Percentiles rank a stretch among this genome's conserved stretches.
Evolutionary conservation across 2,888 invertebrate species (phyloP).

Genomic region (Bombylius discolor): DNA sequence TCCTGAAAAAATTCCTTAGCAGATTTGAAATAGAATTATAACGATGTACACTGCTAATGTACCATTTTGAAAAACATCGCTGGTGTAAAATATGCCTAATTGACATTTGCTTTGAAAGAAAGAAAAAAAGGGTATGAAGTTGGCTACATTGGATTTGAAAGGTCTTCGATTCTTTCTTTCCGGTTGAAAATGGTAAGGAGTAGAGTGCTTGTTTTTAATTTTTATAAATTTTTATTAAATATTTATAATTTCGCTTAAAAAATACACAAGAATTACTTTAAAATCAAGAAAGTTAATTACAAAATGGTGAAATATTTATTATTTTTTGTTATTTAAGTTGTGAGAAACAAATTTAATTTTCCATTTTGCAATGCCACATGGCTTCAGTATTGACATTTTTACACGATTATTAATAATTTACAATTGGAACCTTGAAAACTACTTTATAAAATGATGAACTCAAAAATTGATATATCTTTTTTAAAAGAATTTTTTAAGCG

Average conservation of each 20-base stretch:
- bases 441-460: too few relatives aligned
- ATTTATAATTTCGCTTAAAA: not conserved
- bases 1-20: too few relatives aligned
- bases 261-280: not conserved
- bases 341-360: not conserved
- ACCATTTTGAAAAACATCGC: too few relatives aligned
- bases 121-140: too few relatives aligned
- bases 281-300: not conserved
- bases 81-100: too few relatives aligned
- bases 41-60: too few relatives aligned
- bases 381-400: not conserved
- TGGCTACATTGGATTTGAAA: too few relatives aligned
- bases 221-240: constrained; percentile 8
- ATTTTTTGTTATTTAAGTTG: not conserved
- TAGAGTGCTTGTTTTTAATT: constrained; percentile 5
- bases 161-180: constrained; percentile 30
- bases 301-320: not conserved
- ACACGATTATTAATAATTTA: too few relatives aligned
- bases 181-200: constrained; percentile 37
- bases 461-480: too few relatives aligned
- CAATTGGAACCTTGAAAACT: too few relatives aligned
- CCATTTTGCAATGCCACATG: constrained; percentile 1
- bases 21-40: too few relatives aligned
- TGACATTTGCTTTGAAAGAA: too few relatives aligned
- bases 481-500: not conserved